Conservation (phyloP, 2,797 vertebrate genomes). For the Rhinichthys osculus region DNA sequence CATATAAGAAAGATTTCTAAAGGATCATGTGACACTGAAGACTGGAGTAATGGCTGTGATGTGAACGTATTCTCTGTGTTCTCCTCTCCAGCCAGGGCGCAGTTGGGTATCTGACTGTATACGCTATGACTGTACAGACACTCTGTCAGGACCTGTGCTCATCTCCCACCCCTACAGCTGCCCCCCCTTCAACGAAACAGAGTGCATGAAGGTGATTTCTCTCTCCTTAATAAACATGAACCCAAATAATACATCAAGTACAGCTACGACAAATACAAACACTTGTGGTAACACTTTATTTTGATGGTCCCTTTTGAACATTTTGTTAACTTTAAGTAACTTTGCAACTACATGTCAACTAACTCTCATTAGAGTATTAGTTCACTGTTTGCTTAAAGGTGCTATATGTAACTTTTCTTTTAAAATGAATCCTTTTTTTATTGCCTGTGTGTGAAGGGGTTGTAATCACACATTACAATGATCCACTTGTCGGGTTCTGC, state of each 20-base stretch:
- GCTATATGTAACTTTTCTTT: too few species aligned
- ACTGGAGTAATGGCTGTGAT: not conserved
- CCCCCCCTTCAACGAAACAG: constrained; percentile 94
- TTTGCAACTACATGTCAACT: too few species aligned
- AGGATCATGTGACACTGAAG: not conserved
- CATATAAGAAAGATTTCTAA: not conserved
- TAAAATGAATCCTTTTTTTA: too few species aligned
- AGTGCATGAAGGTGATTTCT: constrained; percentile 91
- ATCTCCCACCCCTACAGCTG: constrained; percentile 90
- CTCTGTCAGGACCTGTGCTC: constrained; percentile 86
- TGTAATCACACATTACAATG: too few species aligned
- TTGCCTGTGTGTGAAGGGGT: too few species aligned
- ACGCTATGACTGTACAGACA: constrained; percentile 88
- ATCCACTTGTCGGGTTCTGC: too few species aligned
- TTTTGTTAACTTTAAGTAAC: too few species aligned
- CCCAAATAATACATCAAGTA: not conserved
- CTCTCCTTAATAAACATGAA: not conserved
- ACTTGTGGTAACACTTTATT: too few species aligned
- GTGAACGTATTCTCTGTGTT: not conserved
- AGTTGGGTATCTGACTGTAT: constrained; percentile 90
- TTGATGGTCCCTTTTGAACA: too few species aligned
- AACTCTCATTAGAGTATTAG: too few species aligned
- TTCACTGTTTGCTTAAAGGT: too few species aligned
- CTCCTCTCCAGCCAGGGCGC: constrained; percentile 82
- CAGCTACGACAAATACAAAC: not conserved